Evolutionary conservation across 2,888 invertebrate genomes (phyloP).

Genomic region (Sipha maydis): DNA sequence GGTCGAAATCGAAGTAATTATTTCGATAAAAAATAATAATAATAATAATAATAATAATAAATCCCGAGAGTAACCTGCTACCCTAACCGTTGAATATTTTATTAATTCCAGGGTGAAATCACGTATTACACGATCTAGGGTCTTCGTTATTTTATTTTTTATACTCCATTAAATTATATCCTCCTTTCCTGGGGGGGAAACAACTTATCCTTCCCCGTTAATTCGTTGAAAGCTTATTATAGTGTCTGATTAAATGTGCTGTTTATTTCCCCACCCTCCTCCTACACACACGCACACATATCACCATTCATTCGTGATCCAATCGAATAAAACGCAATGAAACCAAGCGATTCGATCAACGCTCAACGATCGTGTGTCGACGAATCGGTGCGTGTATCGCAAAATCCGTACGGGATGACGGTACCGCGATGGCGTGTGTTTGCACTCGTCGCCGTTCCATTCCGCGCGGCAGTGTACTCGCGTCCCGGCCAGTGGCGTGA

Average conservation of each 20-base stretch:
- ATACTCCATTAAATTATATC: constrained; percentile 1
- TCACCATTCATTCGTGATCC: neutral
- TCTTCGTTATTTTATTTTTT: neutral
- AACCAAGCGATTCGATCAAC: neutral
- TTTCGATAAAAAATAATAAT: neutral
- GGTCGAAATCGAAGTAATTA: neutral
- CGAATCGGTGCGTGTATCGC: no score
- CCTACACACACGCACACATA: no score
- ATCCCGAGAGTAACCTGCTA: neutral
- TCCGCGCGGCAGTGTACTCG: no score
- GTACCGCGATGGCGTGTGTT: no score
- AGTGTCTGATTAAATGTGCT: neutral
- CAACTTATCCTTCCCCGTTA: neutral
- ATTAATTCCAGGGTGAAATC: neutral
- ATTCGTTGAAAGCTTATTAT: neutral
- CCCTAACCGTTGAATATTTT: neutral
- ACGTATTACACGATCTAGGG: neutral
- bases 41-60: neutral
- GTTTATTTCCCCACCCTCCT: neutral
- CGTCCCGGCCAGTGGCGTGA: no score
- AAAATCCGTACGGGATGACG: no score
- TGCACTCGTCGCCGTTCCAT: no score
- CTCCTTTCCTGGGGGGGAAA: neutral
- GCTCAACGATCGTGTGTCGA: no score
- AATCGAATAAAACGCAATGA: neutral